phyloP scores from a whole-genome alignment of 2,888 invertebrate genomes.

The Drosophila diplacantha region DNA sequence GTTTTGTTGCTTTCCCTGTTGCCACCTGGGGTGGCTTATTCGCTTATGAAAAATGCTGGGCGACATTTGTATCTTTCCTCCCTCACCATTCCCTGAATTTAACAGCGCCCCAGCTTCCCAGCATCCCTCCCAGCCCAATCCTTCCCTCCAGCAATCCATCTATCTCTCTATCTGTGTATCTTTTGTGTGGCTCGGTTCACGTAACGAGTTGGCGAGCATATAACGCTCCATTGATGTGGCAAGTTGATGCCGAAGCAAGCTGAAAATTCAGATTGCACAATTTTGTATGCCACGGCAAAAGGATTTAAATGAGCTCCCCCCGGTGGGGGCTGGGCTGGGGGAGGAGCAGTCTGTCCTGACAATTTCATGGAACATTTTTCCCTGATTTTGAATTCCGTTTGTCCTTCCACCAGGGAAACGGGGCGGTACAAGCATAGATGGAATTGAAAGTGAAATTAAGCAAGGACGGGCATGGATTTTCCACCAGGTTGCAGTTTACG shows the following conservation, averaged over 20 bases:
- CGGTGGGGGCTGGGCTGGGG: background rate
- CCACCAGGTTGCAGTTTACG: slow-evolving; percentile 5
- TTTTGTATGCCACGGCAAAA: slow-evolving; percentile 36
- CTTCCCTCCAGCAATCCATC: slow-evolving; percentile 11
- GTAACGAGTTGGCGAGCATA: slow-evolving; percentile 43
- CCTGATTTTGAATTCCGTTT: slow-evolving; percentile 39
- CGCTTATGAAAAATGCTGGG: slow-evolving; percentile 60
- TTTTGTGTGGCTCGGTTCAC: slow-evolving; percentile 35
- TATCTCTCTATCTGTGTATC: slow-evolving; percentile 35
- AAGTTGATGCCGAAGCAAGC: slow-evolving; percentile 35
- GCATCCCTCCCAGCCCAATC: slow-evolving; percentile 8
- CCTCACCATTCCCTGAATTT: slow-evolving; percentile 10
- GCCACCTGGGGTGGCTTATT: slow-evolving; percentile 44
- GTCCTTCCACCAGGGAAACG: slow-evolving; percentile 7
- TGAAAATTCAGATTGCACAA: slow-evolving; percentile 37
- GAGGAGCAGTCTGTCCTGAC: slow-evolving; percentile 6
- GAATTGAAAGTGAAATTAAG: slow-evolving; percentile 40
- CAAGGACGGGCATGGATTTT: slow-evolving; percentile 22
- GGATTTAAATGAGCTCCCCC: slow-evolving; percentile 38
- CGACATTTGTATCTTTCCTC: slow-evolving; percentile 39
- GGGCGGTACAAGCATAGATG: slow-evolving; percentile 16
- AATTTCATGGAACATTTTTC: slow-evolving; percentile 33
- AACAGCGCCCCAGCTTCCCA: background rate
- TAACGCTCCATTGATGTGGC: slow-evolving; percentile 43
- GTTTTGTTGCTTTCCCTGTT: slow-evolving; percentile 40